A percentile compares a stretch with the other conserved stretches of the same genome.
phyloP scores from a whole-genome alignment of 2,797 vertebrate genomes.

The Margarornis squamiger region DNA sequence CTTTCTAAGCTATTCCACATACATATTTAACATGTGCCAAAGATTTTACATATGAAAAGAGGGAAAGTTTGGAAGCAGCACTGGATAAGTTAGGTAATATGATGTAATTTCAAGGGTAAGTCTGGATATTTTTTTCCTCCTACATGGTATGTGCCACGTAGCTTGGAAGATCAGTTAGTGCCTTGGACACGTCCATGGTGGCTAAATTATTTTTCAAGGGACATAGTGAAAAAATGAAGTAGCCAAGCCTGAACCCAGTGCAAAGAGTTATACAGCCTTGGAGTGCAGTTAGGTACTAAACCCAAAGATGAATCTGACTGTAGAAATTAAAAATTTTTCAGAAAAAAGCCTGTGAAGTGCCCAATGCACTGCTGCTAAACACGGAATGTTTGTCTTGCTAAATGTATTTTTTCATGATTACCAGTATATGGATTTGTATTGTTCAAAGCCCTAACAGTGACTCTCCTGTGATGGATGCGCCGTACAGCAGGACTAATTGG shows the following conservation, averaged over 20 bases:
- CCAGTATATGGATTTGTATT: conserved; percentile 18
- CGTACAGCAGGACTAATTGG: conserved; percentile 35
- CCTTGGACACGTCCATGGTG: background rate
- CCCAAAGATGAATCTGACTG: background rate
- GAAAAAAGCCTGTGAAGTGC: background rate
- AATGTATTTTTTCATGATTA: conserved; percentile 45
- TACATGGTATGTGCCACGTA: conserved; percentile 17
- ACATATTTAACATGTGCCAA: background rate
- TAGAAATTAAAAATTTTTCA: background rate
- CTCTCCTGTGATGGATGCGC: conserved; percentile 1
- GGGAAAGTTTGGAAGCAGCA: conserved; percentile 22
- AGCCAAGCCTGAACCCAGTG: background rate
- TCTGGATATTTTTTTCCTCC: background rate
- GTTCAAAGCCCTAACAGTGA: conserved; percentile 1
- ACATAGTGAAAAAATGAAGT: background rate
- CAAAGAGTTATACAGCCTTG: background rate
- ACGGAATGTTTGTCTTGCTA: background rate
- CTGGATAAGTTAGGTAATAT: conserved; percentile 26
- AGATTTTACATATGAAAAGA: background rate
- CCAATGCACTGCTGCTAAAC: background rate
- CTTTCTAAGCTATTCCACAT: conserved; percentile 12
- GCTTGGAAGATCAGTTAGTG: background rate
- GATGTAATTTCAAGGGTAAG: conserved; percentile 36
- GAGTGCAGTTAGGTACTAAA: background rate
- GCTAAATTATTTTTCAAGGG: conserved; percentile 4